phyloP scores from a whole-genome alignment of 2,113 vertebrate genomes.

The Lucifuga dentata region DNA sequence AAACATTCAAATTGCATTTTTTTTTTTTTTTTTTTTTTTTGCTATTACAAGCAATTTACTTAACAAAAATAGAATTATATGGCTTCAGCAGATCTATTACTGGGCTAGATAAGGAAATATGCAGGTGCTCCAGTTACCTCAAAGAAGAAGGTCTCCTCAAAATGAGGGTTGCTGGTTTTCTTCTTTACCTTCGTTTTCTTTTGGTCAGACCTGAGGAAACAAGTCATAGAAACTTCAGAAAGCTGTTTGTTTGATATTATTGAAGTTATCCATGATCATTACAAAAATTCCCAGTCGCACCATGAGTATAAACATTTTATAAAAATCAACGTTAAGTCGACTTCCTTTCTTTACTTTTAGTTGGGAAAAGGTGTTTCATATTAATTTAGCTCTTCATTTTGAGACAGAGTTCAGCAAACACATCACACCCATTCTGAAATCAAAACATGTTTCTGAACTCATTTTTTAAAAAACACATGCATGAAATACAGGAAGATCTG shows the following conservation, averaged over 20 bases:
- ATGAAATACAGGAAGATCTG: background rate
- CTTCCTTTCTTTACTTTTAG: background rate
- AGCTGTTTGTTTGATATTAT: background rate
- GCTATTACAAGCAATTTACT: background rate
- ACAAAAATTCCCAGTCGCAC: no score
- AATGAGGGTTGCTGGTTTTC: constrained; percentile 98
- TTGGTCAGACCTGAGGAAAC: constrained; percentile 91
- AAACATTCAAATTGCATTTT: no score
- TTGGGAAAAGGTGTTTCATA: background rate
- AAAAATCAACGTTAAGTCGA: no score
- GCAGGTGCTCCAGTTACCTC: constrained; percentile 83
- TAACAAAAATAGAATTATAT: background rate
- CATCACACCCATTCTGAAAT: no score
- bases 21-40: background rate
- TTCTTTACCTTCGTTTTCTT: constrained; percentile 99
- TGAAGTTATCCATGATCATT: no score
- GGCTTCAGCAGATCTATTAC: background rate
- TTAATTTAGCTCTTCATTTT: no score
- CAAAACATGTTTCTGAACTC: background rate
- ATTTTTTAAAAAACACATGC: background rate
- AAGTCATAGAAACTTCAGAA: background rate
- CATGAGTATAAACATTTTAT: no score
- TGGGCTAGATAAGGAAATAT: background rate
- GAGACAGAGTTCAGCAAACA: no score
- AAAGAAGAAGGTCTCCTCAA: constrained; percentile 97